These are phyloP conservation scores for Microcebus tavaratra DNA, from an alignment of 2,113 vertebrate genomes.

Conservation along the genomic window DNA sequence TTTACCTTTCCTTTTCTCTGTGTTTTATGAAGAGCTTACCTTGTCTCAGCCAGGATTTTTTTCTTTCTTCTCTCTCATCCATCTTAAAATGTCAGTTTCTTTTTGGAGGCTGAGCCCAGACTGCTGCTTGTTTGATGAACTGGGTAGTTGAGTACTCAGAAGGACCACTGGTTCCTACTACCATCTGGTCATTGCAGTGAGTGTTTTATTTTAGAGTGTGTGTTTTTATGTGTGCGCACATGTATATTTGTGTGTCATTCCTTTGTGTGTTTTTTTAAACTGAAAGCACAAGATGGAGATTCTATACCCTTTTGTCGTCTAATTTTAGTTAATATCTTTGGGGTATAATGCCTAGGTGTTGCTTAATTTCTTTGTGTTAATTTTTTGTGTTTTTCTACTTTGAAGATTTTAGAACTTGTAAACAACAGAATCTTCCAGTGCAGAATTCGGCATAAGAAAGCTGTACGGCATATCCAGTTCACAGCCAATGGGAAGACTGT, in stretches of 20 bases:
- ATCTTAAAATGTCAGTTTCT: constrained; percentile 37
- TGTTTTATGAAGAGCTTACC: constrained; percentile 25
- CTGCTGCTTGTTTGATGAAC: neutral
- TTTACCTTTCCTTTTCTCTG: neutral
- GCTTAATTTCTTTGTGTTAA: constrained; percentile 30
- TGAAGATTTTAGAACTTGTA: constrained; percentile 90
- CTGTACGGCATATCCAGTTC: constrained; percentile 92
- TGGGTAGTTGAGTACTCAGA: constrained; percentile 17
- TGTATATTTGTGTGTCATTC: neutral
- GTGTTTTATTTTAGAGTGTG: neutral
- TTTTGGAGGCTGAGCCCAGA: constrained; percentile 9
- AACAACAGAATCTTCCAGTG: constrained; percentile 87
- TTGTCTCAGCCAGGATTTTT: neutral
- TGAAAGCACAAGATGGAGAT: neutral
- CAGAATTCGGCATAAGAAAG: constrained; percentile 85
- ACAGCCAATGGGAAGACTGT: constrained; percentile 87
- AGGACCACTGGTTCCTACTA: neutral
- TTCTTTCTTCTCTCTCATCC: neutral
- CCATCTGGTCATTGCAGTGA: neutral
- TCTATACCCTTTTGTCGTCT: neutral
- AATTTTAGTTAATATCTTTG: neutral
- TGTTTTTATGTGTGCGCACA: neutral
- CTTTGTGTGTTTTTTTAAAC: constrained; percentile 22
- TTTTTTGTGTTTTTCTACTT: constrained; percentile 53
- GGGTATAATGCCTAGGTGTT: neutral